These are phyloP conservation scores for Archilochus colubris DNA, from an alignment of 2,113 vertebrate genomes.

Conservation along the genomic window DNA sequence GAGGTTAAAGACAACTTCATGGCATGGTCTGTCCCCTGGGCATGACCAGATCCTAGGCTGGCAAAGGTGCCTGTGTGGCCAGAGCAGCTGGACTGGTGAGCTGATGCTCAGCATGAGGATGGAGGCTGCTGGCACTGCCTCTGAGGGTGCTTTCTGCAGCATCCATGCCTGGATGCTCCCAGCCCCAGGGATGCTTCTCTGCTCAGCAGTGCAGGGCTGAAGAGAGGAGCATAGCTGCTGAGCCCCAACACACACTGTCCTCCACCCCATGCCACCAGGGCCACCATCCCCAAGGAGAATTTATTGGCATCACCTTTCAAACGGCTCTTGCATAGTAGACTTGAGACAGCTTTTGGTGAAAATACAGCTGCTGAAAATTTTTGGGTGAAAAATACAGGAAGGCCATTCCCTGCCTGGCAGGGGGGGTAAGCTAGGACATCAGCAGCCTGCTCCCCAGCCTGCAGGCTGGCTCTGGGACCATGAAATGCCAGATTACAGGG, in stretches of 20 bases:
- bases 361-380: background rate
- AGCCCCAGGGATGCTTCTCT: background rate
- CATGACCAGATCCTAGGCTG: background rate
- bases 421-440: background rate
- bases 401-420: background rate
- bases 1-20: background rate
- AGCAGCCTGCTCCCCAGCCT: background rate
- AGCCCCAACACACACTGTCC: background rate
- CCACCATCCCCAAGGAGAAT: background rate
- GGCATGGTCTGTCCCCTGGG: background rate
- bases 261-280: background rate
- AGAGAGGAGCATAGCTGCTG: background rate
- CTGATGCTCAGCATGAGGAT: background rate
- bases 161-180: background rate
- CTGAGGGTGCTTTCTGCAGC: background rate
- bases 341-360: background rate
- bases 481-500: background rate
- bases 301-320: fast-evolving
- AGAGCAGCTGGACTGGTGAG: background rate
- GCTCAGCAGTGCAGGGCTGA: background rate
- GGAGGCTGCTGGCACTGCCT: no score
- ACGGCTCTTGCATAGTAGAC: background rate
- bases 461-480: fast-evolving
- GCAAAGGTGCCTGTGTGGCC: background rate
- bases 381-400: background rate